Conservation (phyloP, 2,113 vertebrate species). For the Bujurquina vittata region DNA sequence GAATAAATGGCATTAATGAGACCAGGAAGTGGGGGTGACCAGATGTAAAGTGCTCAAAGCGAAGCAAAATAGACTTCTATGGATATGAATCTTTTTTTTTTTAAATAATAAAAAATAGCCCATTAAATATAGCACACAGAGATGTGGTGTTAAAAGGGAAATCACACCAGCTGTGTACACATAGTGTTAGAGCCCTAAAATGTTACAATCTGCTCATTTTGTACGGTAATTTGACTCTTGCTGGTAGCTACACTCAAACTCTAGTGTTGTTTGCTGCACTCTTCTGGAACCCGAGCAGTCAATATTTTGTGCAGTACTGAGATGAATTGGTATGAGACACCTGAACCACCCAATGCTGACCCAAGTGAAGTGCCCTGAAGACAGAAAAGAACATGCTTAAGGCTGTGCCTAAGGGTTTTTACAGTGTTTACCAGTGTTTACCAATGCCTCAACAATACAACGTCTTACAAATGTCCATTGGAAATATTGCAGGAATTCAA, state of each 20-base stretch:
- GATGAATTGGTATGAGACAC: conserved; percentile 5
- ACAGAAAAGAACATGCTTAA: conserved; percentile 43
- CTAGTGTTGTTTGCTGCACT: neutral
- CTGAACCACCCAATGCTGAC: neutral
- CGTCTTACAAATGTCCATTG: conserved; percentile 8
- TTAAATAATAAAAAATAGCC: neutral
- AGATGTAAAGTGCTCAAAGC: neutral
- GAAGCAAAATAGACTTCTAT: neutral
- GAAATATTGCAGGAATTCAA: neutral
- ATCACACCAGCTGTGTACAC: neutral
- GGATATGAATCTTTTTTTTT: neutral
- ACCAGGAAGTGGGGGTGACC: conserved; percentile 15
- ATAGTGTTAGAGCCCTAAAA: neutral
- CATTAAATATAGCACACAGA: neutral
- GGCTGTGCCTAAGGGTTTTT: conserved; percentile 42
- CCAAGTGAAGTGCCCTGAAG: conserved; percentile 35
- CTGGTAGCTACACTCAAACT: neutral
- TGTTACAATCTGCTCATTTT: neutral
- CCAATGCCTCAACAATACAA: conserved; percentile 3
- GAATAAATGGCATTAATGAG: conserved; percentile 44
- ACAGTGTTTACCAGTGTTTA: conserved; percentile 33
- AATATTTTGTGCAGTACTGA: conserved; percentile 1
- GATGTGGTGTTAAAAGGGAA: neutral
- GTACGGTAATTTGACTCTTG: neutral
- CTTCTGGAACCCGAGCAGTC: neutral